Percentiles rank a stretch among this genome's conserved stretches.
Conservation (phyloP, 2,113 vertebrate species). For the Psilopsiagon aurifrons region DNA sequence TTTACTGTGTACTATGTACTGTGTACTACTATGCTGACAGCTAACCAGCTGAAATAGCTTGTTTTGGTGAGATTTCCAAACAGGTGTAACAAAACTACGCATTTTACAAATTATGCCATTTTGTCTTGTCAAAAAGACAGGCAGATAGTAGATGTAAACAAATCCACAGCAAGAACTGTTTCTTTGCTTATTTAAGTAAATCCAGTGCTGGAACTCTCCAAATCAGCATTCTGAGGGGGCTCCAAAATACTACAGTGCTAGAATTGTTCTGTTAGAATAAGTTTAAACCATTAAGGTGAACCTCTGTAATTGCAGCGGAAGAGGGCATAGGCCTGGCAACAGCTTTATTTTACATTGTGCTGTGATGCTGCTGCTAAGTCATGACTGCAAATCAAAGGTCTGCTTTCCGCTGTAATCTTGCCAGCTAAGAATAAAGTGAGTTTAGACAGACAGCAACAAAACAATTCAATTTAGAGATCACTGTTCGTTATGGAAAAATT, state of each 20-base stretch:
- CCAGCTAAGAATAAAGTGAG: neutral
- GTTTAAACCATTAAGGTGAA: neutral
- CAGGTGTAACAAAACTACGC: neutral
- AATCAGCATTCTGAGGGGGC: neutral
- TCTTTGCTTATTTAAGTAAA: neutral
- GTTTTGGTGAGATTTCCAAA: neutral
- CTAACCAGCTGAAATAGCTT: neutral
- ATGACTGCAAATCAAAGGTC: neutral
- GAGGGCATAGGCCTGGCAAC: neutral
- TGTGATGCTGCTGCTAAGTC: neutral
- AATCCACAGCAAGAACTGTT: neutral
- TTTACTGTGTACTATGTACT: neutral
- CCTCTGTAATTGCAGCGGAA: neutral
- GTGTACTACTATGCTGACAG: neutral
- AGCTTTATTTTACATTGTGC: neutral
- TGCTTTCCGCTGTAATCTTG: neutral
- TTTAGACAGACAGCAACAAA: neutral
- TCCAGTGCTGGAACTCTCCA: neutral
- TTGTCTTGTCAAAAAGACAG: neutral
- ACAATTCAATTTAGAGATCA: neutral
- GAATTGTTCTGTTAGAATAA: neutral
- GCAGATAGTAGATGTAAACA: neutral
- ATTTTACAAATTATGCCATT: neutral
- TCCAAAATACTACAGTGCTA: neutral
- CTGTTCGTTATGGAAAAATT: neutral